Percentiles rank a stretch among this genome's conserved stretches.
phyloP scores from a whole-genome alignment of 1,140 invertebrate genomes.

The Sesamia nonagrioides region DNA sequence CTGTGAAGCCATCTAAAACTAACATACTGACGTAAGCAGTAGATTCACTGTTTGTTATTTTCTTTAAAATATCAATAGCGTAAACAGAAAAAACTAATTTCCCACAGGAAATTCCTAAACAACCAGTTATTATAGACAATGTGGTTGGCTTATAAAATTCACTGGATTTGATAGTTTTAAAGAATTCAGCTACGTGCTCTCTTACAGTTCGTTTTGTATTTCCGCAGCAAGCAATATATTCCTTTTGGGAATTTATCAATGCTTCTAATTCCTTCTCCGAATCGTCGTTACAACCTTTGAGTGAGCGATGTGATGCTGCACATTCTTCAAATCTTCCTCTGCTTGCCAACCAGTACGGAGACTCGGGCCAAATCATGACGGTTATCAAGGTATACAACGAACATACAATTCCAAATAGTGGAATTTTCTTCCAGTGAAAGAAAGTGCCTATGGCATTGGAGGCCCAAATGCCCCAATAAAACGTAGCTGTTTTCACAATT shows the following conservation, averaged over 20 bases:
- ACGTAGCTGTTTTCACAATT: constrained; percentile 61
- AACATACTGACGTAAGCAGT: constrained; percentile 62
- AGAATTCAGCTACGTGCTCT: constrained; percentile 11
- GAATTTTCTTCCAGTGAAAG: constrained; percentile 65
- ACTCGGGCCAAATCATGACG: constrained; percentile 63
- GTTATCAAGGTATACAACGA: constrained; percentile 53
- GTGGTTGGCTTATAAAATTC: constrained; percentile 60
- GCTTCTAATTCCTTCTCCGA: constrained; percentile 59
- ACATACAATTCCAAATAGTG: constrained; percentile 59
- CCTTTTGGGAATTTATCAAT: constrained; percentile 53
- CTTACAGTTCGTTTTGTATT: background rate
- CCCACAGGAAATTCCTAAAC: constrained; percentile 55
- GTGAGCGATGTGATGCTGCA: constrained; percentile 54
- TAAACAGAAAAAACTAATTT: constrained; percentile 63
- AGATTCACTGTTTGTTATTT: constrained; percentile 51
- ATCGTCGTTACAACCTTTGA: constrained; percentile 58
- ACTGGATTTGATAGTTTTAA: constrained; percentile 31
- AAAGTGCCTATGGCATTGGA: constrained; percentile 68
- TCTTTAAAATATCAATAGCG: constrained; percentile 66
- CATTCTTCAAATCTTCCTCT: constrained; percentile 60
- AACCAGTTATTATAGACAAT: constrained; percentile 49
- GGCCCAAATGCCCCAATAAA: constrained; percentile 65
- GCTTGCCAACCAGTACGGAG: constrained; percentile 67
- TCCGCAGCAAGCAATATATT: constrained; percentile 29
- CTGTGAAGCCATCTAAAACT: constrained; percentile 62